Evolutionary conservation across 2,888 invertebrate genomes (phyloP).

Genomic region (Diogma glabrata): DNA sequence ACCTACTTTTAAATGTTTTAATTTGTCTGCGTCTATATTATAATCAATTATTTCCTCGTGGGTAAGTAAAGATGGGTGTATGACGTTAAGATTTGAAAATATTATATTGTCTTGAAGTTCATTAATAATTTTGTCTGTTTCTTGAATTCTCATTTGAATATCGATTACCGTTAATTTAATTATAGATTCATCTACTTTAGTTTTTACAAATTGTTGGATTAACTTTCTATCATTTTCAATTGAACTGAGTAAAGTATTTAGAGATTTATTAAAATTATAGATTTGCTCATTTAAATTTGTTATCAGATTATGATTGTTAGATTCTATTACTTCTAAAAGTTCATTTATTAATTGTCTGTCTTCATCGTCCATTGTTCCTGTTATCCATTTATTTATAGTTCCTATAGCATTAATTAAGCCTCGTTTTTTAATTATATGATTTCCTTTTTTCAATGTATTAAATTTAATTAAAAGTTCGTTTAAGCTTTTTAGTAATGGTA

Average conservation of each 20-base stretch:
- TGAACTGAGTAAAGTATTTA: not conserved
- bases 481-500: not conserved
- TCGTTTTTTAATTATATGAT: not conserved
- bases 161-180: too few species aligned
- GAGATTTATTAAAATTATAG: not conserved
- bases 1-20: not conserved
- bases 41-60: not conserved
- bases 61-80: not conserved
- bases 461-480: not conserved
- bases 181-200: too few species aligned
- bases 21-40: not conserved
- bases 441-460: not conserved
- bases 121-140: too few species aligned
- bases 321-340: not conserved
- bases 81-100: not conserved
- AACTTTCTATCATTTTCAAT: not conserved
- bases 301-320: not conserved
- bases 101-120: too few species aligned
- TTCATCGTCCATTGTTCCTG: not conserved
- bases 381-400: conserved; percentile 1
- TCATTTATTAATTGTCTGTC: not conserved
- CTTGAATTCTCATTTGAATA: too few species aligned
- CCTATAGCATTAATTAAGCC: not conserved
- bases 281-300: not conserved
- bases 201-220: not conserved